These are phyloP conservation scores for Peromyscus maniculatus DNA, from an alignment of 2,113 vertebrate genomes.

Conservation along the genomic window DNA sequence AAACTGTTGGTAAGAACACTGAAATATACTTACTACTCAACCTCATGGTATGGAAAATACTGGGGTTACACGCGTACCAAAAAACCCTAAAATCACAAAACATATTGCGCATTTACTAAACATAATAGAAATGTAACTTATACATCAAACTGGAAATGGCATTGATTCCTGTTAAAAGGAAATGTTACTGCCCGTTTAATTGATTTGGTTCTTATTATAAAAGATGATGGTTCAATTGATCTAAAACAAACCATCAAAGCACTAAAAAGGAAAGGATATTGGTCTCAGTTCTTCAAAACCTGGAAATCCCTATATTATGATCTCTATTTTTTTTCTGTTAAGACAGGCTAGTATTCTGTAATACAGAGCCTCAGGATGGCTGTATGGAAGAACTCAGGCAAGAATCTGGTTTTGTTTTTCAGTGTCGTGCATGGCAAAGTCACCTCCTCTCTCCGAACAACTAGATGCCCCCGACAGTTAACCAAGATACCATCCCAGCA, in stretches of 20 bases:
- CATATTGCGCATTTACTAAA: slow-evolving; percentile 59
- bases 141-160: slow-evolving; percentile 61
- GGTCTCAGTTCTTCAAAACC: slow-evolving; percentile 52
- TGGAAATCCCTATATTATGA: neutral
- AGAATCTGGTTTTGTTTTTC: neutral
- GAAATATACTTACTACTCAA: slow-evolving; percentile 48
- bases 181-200: slow-evolving; percentile 58
- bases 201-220: slow-evolving; percentile 59
- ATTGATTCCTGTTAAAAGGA: slow-evolving; percentile 55
- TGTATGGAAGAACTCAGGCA: neutral
- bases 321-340: slow-evolving; percentile 2
- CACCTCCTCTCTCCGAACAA: neutral
- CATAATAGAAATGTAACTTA: slow-evolving; percentile 58
- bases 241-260: slow-evolving; percentile 53
- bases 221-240: slow-evolving; percentile 38
- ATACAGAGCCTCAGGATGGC: neutral
- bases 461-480: neutral
- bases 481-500: neutral
- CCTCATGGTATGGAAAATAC: slow-evolving; percentile 1
- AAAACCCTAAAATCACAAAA: slow-evolving; percentile 55
- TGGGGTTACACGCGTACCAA: neutral
- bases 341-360: neutral
- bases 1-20: slow-evolving; percentile 72
- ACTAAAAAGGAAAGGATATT: slow-evolving; percentile 27
- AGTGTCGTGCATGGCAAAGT: neutral